Percentiles rank a stretch among this genome's conserved stretches.
Evolutionary conservation across 2,888 invertebrate species (phyloP).

Genomic region (Drosophila aldrichi): DNA sequence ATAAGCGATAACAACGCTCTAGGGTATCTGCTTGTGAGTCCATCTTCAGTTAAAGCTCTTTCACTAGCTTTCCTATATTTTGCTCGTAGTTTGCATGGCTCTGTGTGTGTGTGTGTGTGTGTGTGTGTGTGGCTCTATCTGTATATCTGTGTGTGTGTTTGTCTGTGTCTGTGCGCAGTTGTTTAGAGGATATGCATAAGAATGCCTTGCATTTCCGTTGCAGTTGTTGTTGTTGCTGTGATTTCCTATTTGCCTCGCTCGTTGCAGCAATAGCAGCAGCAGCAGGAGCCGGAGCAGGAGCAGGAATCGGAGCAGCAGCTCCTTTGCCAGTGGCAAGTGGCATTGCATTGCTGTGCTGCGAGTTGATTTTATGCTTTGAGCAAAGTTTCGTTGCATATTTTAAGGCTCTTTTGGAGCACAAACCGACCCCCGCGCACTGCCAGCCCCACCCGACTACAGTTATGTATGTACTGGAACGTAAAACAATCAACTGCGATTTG

Average conservation of each 20-base stretch:
- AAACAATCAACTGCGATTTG: constrained; percentile 82
- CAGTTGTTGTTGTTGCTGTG: constrained; percentile 71
- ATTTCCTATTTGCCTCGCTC: constrained; percentile 64
- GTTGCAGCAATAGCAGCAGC: constrained; percentile 21
- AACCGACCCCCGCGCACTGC: constrained; percentile 8
- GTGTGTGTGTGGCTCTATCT: constrained; percentile 25
- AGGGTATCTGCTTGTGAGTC: not conserved
- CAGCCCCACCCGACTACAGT: constrained; percentile 22
- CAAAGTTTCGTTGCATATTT: constrained; percentile 81
- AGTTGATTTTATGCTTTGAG: constrained; percentile 80
- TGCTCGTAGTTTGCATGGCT: constrained; percentile 27
- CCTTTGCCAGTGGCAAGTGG: constrained; percentile 60
- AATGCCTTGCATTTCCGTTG: constrained; percentile 82
- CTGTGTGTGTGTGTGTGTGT: constrained; percentile 26
- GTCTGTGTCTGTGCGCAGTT: constrained; percentile 54
- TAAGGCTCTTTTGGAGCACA: constrained; percentile 69
- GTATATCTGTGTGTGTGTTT: constrained; percentile 33
- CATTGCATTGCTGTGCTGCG: constrained; percentile 58
- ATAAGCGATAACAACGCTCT: not conserved
- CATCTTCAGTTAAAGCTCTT: not conserved
- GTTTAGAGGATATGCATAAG: constrained; percentile 81
- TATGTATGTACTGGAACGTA: constrained; percentile 56
- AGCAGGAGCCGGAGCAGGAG: constrained; percentile 32
- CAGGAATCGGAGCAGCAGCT: constrained; percentile 38
- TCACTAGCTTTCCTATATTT: constrained; percentile 12